These are phyloP conservation scores for Halcyon badia DNA, from an alignment of 2,797 vertebrate species.

Conservation along the genomic window DNA sequence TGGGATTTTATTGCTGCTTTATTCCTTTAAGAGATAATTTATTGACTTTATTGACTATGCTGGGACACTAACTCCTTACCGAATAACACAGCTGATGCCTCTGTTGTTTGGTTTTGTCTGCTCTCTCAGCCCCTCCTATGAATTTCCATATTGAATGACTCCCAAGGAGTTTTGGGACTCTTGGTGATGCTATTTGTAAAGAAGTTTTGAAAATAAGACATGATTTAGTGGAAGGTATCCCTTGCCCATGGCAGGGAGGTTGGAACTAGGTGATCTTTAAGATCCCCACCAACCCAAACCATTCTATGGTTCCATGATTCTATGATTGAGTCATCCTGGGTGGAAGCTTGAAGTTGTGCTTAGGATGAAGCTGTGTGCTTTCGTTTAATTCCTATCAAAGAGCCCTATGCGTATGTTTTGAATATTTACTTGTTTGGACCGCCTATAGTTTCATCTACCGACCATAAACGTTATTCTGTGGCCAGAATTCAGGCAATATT, in stretches of 20 bases:
- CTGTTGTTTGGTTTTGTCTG: neutral
- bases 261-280: neutral
- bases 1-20: neutral
- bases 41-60: neutral
- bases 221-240: neutral
- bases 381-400: neutral
- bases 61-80: neutral
- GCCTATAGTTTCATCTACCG: neutral
- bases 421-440: neutral
- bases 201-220: neutral
- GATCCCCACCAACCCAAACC: neutral
- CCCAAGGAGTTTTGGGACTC: neutral
- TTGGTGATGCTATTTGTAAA: neutral
- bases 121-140: neutral
- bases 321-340: neutral
- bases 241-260: neutral
- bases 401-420: neutral
- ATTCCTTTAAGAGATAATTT: neutral
- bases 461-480: accelerated
- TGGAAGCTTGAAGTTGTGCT: neutral
- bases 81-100: neutral
- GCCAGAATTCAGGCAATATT: neutral
- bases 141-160: neutral
- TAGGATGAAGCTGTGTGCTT: neutral
- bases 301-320: neutral